Evolutionary conservation across 2,113 vertebrate genomes (phyloP).

Genomic region (Brachyhypopomus gauderio): DNA sequence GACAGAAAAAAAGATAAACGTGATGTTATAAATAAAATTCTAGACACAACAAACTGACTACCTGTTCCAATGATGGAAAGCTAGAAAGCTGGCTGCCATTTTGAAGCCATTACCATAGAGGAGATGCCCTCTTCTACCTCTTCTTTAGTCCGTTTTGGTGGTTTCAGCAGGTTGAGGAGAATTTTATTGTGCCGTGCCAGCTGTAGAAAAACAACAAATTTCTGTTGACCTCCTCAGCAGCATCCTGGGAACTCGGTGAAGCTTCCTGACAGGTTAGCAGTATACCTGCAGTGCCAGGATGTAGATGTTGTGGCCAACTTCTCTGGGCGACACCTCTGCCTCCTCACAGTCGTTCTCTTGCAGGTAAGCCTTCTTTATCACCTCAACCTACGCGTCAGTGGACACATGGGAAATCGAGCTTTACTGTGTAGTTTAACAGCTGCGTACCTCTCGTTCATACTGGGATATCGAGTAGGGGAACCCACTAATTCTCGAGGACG

Average conservation of each 20-base stretch:
- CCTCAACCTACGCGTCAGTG: constrained; percentile 80
- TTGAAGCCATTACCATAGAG: constrained; percentile 81
- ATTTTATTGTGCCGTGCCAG: constrained; percentile 91
- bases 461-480: background rate
- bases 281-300: constrained; percentile 92
- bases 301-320: constrained; percentile 98
- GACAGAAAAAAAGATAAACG: background rate
- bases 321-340: constrained; percentile 85
- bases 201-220: constrained; percentile 66
- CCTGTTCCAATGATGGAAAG: background rate
- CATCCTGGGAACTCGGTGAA: background rate
- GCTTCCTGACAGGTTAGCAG: constrained; percentile 1
- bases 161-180: constrained; percentile 87
- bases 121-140: constrained; percentile 92
- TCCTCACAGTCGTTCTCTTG: constrained; percentile 90
- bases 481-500: constrained; percentile 92
- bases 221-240: background rate
- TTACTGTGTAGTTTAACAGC: background rate
- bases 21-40: background rate
- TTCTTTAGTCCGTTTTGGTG: constrained; percentile 83
- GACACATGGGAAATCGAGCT: background rate
- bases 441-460: background rate
- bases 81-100: background rate
- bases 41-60: background rate
- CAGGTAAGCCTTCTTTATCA: constrained; percentile 93